These are phyloP conservation scores for Anas platyrhynchos DNA, from an alignment of 2,113 vertebrate species.

Conservation along the genomic window DNA sequence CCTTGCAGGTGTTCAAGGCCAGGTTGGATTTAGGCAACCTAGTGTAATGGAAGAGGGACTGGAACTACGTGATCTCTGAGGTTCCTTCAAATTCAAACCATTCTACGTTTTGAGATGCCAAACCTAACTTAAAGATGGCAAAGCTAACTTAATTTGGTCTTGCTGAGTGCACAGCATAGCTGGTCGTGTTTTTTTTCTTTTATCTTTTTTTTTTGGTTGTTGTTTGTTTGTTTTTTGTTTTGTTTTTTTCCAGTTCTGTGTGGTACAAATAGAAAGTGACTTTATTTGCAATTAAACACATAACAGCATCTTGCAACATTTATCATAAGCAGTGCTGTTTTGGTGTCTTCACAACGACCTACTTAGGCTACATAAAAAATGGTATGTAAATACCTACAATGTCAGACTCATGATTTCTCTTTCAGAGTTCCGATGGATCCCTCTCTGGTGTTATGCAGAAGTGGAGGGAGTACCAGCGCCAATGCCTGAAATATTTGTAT, in stretches of 20 bases:
- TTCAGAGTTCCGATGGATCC: slow-evolving; percentile 76
- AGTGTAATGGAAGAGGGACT: background rate
- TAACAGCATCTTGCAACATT: background rate
- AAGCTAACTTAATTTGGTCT: background rate
- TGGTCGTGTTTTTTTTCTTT: too few species aligned
- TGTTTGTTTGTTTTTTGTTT: too few species aligned
- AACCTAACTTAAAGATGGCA: background rate
- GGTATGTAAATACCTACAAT: background rate
- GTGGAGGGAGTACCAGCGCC: slow-evolving; percentile 80
- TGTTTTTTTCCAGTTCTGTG: background rate
- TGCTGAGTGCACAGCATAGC: accelerated
- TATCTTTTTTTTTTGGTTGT: too few species aligned
- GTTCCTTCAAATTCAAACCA: background rate
- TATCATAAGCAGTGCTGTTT: background rate
- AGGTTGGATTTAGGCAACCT: background rate
- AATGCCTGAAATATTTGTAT: slow-evolving; percentile 76
- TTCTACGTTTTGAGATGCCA: background rate
- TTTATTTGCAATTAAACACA: background rate
- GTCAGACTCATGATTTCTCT: background rate
- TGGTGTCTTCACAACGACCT: background rate
- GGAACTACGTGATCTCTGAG: too few species aligned
- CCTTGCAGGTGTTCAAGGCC: background rate
- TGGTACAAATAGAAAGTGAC: background rate
- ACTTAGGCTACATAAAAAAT: background rate
- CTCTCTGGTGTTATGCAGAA: slow-evolving; percentile 79